phyloP scores from a whole-genome alignment of 2,797 vertebrate genomes.

The Trachops cirrhosus region DNA sequence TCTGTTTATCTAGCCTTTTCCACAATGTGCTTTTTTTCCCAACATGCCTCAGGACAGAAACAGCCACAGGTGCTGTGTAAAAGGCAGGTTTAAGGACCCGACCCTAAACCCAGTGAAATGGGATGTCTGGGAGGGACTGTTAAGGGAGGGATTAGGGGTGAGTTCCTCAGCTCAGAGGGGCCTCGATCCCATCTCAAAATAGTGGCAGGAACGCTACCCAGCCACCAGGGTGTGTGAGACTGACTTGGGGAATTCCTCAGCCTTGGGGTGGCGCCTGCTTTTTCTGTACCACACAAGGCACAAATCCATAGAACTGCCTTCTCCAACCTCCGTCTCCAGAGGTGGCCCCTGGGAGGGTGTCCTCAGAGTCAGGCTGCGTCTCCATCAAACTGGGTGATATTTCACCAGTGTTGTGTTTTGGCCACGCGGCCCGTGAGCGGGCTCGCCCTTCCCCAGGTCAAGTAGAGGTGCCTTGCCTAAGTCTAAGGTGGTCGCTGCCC shows the following conservation, averaged over 20 bases:
- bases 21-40: background rate
- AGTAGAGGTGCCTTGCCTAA: fast-evolving
- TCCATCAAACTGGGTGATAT: too few species aligned
- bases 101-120: background rate
- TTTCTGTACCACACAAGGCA: background rate
- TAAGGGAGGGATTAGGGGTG: too few species aligned
- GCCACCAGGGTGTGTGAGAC: fast-evolving
- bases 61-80: background rate
- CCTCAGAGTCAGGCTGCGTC: background rate
- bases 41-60: background rate
- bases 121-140: background rate
- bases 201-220: background rate
- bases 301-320: background rate
- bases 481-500: background rate
- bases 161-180: background rate
- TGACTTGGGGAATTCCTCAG: background rate
- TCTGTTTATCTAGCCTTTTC: background rate
- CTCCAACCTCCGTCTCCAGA: background rate
- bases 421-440: fast-evolving
- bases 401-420: background rate
- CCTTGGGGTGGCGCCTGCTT: background rate
- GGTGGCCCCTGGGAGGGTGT: background rate
- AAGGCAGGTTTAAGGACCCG: background rate
- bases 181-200: background rate
- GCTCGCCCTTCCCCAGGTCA: background rate